Percentiles rank a stretch among this genome's conserved stretches.
Conservation (phyloP, 2,797 vertebrate genomes). For the Coccyzus lansbergi region DNA sequence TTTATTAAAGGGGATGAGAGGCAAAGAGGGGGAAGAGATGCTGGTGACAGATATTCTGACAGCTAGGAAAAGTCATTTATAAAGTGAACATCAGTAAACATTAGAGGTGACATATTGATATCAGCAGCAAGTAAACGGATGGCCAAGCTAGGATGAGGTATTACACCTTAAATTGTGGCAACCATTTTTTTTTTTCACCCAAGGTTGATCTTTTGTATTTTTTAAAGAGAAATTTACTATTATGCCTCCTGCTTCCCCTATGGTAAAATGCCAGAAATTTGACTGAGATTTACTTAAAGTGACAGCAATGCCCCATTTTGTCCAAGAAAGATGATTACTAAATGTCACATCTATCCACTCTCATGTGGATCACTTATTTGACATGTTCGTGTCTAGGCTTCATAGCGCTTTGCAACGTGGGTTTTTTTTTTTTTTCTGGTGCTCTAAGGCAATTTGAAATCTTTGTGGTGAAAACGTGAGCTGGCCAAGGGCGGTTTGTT, state of each 20-base stretch:
- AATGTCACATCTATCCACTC: slow-evolving; percentile 50
- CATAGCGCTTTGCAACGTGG: neutral
- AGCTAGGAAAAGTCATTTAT: slow-evolving; percentile 49
- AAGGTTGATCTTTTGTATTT: slow-evolving; percentile 41
- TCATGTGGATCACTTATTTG: slow-evolving; percentile 33
- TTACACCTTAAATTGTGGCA: slow-evolving; percentile 22
- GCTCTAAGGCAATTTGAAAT: slow-evolving; percentile 24
- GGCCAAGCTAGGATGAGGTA: neutral
- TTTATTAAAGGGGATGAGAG: slow-evolving; percentile 61
- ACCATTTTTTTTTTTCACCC: neutral
- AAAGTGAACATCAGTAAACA: slow-evolving; percentile 65
- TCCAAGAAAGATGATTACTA: slow-evolving; percentile 33
- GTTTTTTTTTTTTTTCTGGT: neutral
- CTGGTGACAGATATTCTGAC: slow-evolving; percentile 41
- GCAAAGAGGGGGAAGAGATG: slow-evolving; percentile 30
- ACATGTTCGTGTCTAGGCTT: slow-evolving; percentile 3
- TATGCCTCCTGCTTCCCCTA: neutral
- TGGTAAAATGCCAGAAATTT: slow-evolving; percentile 36
- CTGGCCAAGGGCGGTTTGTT: neutral
- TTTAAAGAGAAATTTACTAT: slow-evolving; percentile 43
- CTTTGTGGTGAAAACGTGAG: neutral
- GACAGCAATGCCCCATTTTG: slow-evolving; percentile 46
- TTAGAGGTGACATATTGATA: slow-evolving; percentile 23
- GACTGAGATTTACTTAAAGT: slow-evolving; percentile 46
- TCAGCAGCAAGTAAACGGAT: neutral